Conservation (phyloP, 2,113 vertebrate species). For the Odobenus rosmarus region DNA sequence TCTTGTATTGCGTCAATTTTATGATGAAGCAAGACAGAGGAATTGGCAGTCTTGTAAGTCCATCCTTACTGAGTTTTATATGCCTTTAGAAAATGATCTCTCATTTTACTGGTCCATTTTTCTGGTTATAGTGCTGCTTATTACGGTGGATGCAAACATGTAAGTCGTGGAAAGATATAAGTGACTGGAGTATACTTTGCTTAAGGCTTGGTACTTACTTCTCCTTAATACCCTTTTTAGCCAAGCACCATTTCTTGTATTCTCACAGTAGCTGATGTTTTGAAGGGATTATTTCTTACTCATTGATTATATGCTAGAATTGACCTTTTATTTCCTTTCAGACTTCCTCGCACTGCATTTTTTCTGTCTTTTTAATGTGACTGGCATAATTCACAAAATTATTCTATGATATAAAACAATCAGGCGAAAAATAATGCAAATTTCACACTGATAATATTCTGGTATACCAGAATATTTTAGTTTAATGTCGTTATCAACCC, state of each 20-base stretch:
- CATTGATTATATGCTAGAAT: neutral
- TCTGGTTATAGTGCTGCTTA: neutral
- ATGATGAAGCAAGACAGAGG: slow-evolving; percentile 94
- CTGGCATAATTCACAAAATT: neutral
- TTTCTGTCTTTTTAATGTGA: neutral
- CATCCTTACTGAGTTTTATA: neutral
- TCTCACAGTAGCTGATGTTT: neutral
- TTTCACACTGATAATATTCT: neutral
- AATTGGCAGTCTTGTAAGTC: slow-evolving; percentile 95
- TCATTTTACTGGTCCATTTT: neutral
- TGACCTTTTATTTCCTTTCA: neutral
- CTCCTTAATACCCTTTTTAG: neutral
- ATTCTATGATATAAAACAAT: neutral
- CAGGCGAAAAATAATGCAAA: neutral
- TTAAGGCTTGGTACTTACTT: neutral
- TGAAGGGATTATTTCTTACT: neutral
- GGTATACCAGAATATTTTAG: neutral
- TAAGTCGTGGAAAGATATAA: slow-evolving; percentile 18
- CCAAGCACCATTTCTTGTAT: neutral
- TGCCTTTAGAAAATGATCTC: neutral
- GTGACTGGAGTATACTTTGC: neutral
- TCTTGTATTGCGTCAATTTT: slow-evolving; percentile 95
- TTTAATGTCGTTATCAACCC: neutral
- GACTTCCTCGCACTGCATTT: neutral
- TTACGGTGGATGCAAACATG: neutral